Base-by-base conservation (phyloP, 2,797 vertebrate genomes). In the Natrix natrix region DNA sequence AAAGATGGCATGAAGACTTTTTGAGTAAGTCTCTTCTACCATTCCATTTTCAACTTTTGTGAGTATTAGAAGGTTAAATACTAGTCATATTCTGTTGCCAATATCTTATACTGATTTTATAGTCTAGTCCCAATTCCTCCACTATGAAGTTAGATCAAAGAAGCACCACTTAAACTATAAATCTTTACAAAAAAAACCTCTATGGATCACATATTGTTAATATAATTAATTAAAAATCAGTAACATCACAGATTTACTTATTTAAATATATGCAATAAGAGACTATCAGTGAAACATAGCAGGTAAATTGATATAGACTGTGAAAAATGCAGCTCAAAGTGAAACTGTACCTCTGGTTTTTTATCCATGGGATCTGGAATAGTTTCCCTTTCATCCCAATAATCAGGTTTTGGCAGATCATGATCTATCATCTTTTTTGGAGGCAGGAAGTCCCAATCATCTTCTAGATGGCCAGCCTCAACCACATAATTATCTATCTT, bases 401-500 rank as follows among this genome's bases (percentile, higher is more conserved):
- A 98, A 56, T 98, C 98, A 90, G 98, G 98, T 95, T 98, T 98
- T 95, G 96, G 97, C 91, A 98, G 98, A 89, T 98, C 98, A 0
- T 98, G 97, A 92, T 99, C 98, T 96, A 98, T 98, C 83, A 98
- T 97, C 95, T 98, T 98, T 94, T 96, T 98, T 26, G 98, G 95
- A n/a, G 98, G 98, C 87, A 99, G 96, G 93, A 99, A 97, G 96
- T 98, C 98, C 98, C 98, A 99, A 95, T 99, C 98, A 0, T 98
- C 98, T 94, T 99, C 98, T 95, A 98, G 95, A 93, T 88, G 97
- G 83, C 98, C 98, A 4, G 98, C 98, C 94, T 98, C 98, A 0
- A 98, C 98, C 94, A 98, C 98, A 94, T 98, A 97, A 92, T 99
- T 98, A 96, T 99, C 98, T 6, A 99, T 98, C 97, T 99, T 99